Percentiles rank a stretch among this genome's conserved stretches.
These are phyloP conservation scores for Mamestra configurata DNA, from an alignment of 1,140 invertebrate genomes.

Conservation along the genomic window DNA sequence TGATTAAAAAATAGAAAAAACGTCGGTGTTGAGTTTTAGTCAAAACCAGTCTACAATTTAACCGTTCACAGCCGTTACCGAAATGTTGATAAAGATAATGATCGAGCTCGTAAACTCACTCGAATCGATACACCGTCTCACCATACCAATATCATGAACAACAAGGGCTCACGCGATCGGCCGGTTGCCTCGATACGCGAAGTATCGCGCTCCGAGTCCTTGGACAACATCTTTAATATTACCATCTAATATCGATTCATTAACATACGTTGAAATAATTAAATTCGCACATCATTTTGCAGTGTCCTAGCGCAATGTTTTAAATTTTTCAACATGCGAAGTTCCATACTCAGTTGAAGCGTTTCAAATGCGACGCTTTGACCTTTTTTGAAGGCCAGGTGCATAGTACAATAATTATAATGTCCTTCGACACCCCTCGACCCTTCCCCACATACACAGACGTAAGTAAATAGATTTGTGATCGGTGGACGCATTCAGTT, in stretches of 20 bases:
- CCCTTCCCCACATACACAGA: slow-evolving; percentile 11
- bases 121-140: slow-evolving; percentile 63
- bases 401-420: slow-evolving; percentile 10
- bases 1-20: slow-evolving; percentile 33
- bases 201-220: slow-evolving; percentile 38
- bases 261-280: neutral
- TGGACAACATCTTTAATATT: slow-evolving; percentile 48
- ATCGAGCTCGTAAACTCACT: slow-evolving; percentile 65
- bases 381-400: slow-evolving; percentile 24
- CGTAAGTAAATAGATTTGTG: neutral
- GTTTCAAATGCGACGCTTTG: neutral
- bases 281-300: neutral
- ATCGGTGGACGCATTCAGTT: neutral
- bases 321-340: too few relatives aligned
- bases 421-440: slow-evolving; percentile 32
- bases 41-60: slow-evolving; percentile 47
- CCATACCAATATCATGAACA: slow-evolving; percentile 59
- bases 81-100: slow-evolving; percentile 63
- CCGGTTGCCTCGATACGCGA: slow-evolving; percentile 47
- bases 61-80: slow-evolving; percentile 46
- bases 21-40: slow-evolving; percentile 35
- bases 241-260: slow-evolving; percentile 7
- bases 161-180: slow-evolving; percentile 60
- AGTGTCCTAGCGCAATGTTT: neutral
- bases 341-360: neutral